Evolutionary conservation across 2,888 invertebrate genomes (phyloP).

Genomic region (Melolontha melolontha): DNA sequence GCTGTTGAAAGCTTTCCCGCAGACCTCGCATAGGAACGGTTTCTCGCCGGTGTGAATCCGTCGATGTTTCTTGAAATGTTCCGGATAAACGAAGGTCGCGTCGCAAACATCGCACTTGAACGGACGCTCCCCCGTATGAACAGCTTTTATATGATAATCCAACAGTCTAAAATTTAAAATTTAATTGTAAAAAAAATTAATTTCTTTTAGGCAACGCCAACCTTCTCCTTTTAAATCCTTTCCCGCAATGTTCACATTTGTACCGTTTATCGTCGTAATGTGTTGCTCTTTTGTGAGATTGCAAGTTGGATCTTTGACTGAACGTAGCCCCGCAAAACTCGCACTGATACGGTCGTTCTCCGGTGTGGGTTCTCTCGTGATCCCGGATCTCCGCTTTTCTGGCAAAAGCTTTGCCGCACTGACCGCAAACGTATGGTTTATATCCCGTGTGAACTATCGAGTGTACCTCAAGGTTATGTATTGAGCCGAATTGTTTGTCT

Average conservation of each 20-base stretch:
- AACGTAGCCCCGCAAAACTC: conserved; percentile 83
- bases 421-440: conserved; percentile 77
- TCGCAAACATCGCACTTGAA: conserved; percentile 78
- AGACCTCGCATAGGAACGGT: conserved; percentile 68
- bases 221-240: conserved; percentile 78
- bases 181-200: background rate
- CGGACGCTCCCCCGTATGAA: conserved; percentile 84
- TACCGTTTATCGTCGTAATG: conserved; percentile 83
- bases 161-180: conserved; percentile 68
- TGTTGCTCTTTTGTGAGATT: conserved; percentile 83
- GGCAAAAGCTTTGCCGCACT: conserved; percentile 82
- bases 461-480: conserved; percentile 82
- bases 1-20: conserved; percentile 86
- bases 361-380: conserved; percentile 85
- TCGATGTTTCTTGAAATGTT: conserved; percentile 84
- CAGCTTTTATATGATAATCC: conserved; percentile 85
- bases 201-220: conserved; percentile 44
- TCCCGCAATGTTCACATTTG: conserved; percentile 77
- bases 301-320: conserved; percentile 84
- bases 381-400: conserved; percentile 83
- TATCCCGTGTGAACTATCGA: conserved; percentile 82
- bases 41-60: conserved; percentile 78
- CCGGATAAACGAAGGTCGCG: conserved; percentile 86
- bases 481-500: conserved; percentile 82
- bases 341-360: conserved; percentile 84